A percentile compares a stretch with the other conserved stretches of the same genome.
Evolutionary conservation across 2,113 vertebrate genomes (phyloP).

Genomic region (Podocnemis expansa): DNA sequence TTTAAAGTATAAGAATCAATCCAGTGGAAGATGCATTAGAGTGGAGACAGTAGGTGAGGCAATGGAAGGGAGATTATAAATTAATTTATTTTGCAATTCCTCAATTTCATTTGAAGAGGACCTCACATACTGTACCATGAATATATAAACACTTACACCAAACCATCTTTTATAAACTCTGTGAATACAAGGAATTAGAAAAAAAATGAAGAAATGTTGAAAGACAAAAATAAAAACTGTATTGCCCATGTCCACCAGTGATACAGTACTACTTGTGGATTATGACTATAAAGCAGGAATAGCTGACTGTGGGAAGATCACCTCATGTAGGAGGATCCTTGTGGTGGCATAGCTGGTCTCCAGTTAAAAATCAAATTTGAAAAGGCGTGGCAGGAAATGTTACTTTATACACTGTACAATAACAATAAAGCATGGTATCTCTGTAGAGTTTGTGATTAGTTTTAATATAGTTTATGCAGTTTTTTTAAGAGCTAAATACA

Average conservation of each 20-base stretch:
- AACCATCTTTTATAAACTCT: background rate
- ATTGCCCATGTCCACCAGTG: background rate
- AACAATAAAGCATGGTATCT: background rate
- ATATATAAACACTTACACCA: no score
- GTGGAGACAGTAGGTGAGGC: no score
- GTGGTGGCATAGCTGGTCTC: background rate
- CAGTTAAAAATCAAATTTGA: background rate
- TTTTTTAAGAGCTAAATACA: background rate
- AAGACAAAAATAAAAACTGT: background rate
- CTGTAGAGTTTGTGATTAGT: background rate
- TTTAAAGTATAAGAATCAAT: no score
- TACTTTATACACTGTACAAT: background rate
- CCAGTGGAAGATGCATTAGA: no score
- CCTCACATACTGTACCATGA: no score
- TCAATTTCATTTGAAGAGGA: no score
- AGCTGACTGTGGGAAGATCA: background rate
- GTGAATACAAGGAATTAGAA: background rate
- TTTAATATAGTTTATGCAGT: background rate
- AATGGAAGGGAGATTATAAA: no score
- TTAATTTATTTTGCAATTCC: no score
- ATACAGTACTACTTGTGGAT: background rate
- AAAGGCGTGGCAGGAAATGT: rapidly evolving
- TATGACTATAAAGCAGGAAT: background rate
- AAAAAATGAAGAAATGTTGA: background rate
- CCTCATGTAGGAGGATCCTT: background rate